phyloP scores from a whole-genome alignment of 2,113 vertebrate species.

The Diadophis punctatus region DNA sequence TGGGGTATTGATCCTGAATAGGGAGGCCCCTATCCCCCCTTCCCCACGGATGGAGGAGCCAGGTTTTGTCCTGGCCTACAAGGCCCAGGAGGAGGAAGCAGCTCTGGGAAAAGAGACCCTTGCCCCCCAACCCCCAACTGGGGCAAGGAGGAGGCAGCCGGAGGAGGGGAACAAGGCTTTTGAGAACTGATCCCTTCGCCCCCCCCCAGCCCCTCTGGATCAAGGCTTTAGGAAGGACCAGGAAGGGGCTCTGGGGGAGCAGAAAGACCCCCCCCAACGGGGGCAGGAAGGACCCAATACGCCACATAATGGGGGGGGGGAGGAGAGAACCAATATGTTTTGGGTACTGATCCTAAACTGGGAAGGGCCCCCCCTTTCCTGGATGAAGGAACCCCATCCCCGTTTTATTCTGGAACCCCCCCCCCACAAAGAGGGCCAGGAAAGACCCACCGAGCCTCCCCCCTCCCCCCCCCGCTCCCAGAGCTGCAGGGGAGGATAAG shows the following conservation, averaged over 20 bases:
- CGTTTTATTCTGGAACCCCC: background rate
- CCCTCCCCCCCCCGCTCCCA: too few species aligned
- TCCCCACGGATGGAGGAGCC: background rate
- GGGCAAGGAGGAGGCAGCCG: background rate
- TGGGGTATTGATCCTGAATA: background rate
- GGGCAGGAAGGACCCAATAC: background rate
- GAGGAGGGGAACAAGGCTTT: too few species aligned
- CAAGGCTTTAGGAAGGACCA: too few species aligned
- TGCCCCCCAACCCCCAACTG: background rate
- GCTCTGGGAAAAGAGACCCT: background rate
- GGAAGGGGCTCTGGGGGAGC: too few species aligned
- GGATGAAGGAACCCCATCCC: background rate
- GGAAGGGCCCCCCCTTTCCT: too few species aligned
- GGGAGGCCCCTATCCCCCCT: fast-evolving
- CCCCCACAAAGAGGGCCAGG: too few species aligned
- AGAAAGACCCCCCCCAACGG: background rate
- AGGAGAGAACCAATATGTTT: background rate
- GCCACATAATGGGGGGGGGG: too few species aligned
- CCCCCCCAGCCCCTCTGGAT: background rate
- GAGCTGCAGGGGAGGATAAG: too few species aligned
- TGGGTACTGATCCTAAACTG: background rate
- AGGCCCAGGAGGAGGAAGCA: background rate
- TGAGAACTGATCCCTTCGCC: background rate
- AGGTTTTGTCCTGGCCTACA: too few species aligned
- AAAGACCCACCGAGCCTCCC: too few species aligned